These are phyloP conservation scores for Pelmatolapia mariae DNA, from an alignment of 2,113 vertebrate genomes.

Conservation along the genomic window DNA sequence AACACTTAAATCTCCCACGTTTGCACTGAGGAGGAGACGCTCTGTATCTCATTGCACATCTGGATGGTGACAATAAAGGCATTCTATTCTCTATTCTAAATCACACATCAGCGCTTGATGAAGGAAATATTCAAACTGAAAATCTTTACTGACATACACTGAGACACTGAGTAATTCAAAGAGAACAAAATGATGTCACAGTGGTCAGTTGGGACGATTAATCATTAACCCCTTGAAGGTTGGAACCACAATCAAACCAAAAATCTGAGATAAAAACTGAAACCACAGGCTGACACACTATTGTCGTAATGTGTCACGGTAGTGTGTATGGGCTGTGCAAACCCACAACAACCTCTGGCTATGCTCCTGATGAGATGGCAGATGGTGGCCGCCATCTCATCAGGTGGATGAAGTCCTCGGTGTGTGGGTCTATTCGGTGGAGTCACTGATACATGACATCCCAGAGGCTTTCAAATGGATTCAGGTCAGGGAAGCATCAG, in stretches of 20 bases:
- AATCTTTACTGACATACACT: not conserved
- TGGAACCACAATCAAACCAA: not conserved
- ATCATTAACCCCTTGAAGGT: not conserved
- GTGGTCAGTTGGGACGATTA: not conserved
- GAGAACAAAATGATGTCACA: not conserved
- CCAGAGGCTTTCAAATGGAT: not conserved
- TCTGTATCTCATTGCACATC: not conserved
- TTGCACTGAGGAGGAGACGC: not conserved
- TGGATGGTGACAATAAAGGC: not conserved
- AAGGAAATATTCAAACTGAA: not conserved
- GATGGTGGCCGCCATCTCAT: not conserved
- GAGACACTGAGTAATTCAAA: not conserved
- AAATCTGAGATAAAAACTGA: not conserved
- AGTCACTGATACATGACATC: not conserved
- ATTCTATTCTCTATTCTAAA: not conserved
- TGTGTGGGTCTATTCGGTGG: rapidly evolving
- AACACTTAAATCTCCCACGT: not conserved
- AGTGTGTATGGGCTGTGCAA: not conserved
- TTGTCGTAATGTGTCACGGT: not conserved
- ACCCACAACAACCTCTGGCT: not conserved
- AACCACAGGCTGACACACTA: not conserved
- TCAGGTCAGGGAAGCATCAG: not conserved
- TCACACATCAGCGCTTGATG: not conserved
- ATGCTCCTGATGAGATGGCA: not conserved
- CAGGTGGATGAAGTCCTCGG: not conserved